Percentiles rank a stretch among this genome's conserved stretches.
phyloP scores from a whole-genome alignment of 2,113 vertebrate genomes.

The Atrichornis clamosus region DNA sequence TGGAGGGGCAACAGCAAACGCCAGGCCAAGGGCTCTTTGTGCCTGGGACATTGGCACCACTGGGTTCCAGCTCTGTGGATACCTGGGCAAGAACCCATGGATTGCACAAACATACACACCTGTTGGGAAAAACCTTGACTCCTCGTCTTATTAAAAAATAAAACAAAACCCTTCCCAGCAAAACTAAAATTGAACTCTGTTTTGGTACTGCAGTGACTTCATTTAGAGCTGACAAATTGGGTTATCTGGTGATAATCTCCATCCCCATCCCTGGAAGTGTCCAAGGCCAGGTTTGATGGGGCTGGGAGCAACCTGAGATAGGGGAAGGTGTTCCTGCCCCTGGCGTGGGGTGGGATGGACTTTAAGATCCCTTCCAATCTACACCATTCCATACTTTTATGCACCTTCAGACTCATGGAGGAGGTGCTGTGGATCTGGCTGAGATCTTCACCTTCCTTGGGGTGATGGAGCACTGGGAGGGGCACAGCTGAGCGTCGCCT shows the following conservation, averaged over 20 bases:
- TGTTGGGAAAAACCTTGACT: background rate
- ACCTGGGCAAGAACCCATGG: background rate
- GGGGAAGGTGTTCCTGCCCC: background rate
- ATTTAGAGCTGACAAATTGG: fast-evolving
- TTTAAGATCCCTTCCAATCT: background rate
- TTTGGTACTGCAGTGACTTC: background rate
- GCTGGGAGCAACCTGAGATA: fast-evolving
- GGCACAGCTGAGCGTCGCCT: background rate
- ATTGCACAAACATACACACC: background rate
- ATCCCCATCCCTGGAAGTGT: background rate
- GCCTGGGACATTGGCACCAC: fast-evolving
- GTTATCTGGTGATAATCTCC: background rate
- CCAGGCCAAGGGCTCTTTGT: background rate
- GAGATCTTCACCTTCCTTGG: background rate
- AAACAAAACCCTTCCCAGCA: background rate
- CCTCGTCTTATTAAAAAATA: background rate
- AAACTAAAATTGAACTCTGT: background rate
- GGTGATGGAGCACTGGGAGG: background rate
- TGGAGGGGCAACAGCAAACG: fast-evolving
- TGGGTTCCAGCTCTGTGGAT: background rate
- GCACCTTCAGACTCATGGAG: background rate
- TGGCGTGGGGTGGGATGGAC: background rate
- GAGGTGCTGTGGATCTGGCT: background rate
- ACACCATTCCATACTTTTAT: background rate
- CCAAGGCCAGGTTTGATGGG: background rate